Evolutionary conservation across 1,140 invertebrate genomes (phyloP), one percentile per base, ranked within the genome.

Genomic region (Cepaea nemoralis): DNA sequence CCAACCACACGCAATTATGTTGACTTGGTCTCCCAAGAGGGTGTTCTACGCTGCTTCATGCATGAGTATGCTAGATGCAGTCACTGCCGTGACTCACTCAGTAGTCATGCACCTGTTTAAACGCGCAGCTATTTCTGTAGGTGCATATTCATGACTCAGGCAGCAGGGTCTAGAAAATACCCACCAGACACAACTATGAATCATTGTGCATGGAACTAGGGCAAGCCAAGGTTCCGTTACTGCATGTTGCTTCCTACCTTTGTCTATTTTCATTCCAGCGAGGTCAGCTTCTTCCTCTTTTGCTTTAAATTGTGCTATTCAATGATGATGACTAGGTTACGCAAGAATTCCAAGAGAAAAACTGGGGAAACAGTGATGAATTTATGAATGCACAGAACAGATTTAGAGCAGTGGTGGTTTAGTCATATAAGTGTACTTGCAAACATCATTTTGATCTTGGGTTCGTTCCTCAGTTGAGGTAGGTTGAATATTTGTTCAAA

Each of bases 81-180:
- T 31, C 59, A 31, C 16, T 1, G 59, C n/a, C 59, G 27, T 63
- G 59, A 63, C 59, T 63, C 59, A 63, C n/a, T 31, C n/a, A 12
- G 27, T 27, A 63, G 59, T 5, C 59, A 63, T 31, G 59, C 27
- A 63, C 59, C 59, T 63, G 59, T 63, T 63, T 63, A 22, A 63
- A 63, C 8, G 59, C 59, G 59, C 59, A 63, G 59, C 59, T 63
- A 63, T 63, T 63, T 63, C n/a, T 63, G 59, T 63, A 63, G 59
- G 59, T 63, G 59, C 59, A 42, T 31, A 5, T 3, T 3, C 40
- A n/a, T 71, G 69, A 71, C 24, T 39, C 40, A 71, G 2, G n/a
- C 14, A 39, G 22, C 24, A 39, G 40, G 69, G 6, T 39, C 16
- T 22, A 71, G 35, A 71, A 42, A 71, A 40, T 2, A 42, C 35